Base-by-base conservation (phyloP, 2,888 invertebrate genomes). In the Ptycholaimellus sp. region DNA sequence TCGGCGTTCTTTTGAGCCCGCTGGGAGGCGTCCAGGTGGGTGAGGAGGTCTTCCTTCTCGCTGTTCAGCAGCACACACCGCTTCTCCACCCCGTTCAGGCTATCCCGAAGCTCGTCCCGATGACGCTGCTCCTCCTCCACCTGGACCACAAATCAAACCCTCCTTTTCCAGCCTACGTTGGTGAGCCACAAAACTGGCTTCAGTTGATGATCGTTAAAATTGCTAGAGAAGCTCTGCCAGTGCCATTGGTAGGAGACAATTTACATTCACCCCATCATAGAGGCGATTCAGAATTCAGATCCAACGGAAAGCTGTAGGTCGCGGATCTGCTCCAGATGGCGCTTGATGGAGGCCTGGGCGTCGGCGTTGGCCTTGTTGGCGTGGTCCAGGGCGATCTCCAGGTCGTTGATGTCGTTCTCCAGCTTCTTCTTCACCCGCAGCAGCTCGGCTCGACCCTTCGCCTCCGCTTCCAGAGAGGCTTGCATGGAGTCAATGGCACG, bases 351-450 rank as follows among this genome's bases (percentile, higher is more conserved):
- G 78, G 90, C 90, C 68, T 93, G 64, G 29, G 60, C 52, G 40
- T 64, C 64, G 28, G 60, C 59, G 40, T 58, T 59, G 35, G 55
- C 56, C 71, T 87, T 83, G 73, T 90, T 93, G 61, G 90, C 85
- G 65, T 83, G 85, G 69, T 93, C 93, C 63, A 93, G 71, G 59
- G 87, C 87, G 31, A 93, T 85, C 65, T 93, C 93, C 46, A 93
- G 72, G 68, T 93, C 90, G 65, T 90, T 90, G 71, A 93, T 90
- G 71, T 90, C 90, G 55, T 82, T 80, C 68, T 93, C 90, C 61
- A 93, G 72, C 71, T 93, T 93, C 80, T 93, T 93, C 78, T 90
- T 90, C 79, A 87, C 81, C 70, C 87, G 79, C 57, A 90, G 74
- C 51, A 90, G 87, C 72, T 93, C 90, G 71, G 83, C 82, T 70